A percentile compares a stretch with the other conserved stretches of the same genome.
phyloP scores from a whole-genome alignment of 2,797 vertebrate genomes.

The Limosa lapponica region DNA sequence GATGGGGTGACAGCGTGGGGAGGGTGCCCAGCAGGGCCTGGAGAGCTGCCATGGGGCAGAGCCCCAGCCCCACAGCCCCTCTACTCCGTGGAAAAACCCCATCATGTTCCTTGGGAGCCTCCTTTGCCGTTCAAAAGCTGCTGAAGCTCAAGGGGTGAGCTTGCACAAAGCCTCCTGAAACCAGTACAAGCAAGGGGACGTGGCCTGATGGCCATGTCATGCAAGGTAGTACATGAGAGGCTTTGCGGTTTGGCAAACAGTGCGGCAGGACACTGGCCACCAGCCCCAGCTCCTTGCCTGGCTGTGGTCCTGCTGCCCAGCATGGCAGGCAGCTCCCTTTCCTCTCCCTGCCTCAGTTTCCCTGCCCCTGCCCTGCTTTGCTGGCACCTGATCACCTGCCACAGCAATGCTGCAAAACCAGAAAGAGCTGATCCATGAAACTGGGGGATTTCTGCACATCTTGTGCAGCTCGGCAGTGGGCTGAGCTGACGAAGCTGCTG shows the following conservation, averaged over 20 bases:
- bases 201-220: neutral
- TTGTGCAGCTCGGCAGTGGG: neutral
- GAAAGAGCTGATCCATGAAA: neutral
- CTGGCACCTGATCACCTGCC: no score
- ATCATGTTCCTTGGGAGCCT: accelerated
- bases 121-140: neutral
- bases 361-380: neutral
- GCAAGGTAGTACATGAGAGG: neutral
- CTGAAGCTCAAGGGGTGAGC: neutral
- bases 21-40: accelerated
- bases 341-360: neutral
- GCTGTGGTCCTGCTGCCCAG: neutral
- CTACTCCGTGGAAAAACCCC: neutral
- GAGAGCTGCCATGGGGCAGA: neutral
- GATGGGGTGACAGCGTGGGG: accelerated
- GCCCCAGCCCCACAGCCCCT: neutral
- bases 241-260: neutral
- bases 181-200: accelerated
- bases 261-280: neutral
- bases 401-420: neutral
- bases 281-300: neutral
- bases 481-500: neutral
- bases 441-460: neutral
- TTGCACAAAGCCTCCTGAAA: neutral
- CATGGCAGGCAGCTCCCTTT: neutral